Evolutionary conservation across 2,888 invertebrate species (phyloP).

Genomic region (Orthonychiurus folsomi): DNA sequence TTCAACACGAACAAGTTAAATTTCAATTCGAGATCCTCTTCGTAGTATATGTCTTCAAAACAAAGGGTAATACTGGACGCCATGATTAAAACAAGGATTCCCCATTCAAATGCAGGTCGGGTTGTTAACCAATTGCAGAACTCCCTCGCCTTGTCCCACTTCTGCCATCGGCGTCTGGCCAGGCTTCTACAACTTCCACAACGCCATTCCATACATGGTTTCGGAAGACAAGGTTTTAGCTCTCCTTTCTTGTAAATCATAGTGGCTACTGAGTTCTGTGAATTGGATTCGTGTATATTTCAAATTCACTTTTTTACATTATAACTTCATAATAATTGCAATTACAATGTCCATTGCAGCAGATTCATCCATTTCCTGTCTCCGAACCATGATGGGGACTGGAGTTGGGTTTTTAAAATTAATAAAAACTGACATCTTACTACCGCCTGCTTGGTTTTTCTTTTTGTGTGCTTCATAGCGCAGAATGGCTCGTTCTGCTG

Average conservation of each 20-base stretch:
- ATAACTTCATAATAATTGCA: no score
- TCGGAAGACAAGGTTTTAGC: no score
- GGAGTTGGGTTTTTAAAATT: no score
- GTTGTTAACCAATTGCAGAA: conserved; percentile 73
- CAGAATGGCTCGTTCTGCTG: conserved; percentile 28
- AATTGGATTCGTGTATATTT: no score
- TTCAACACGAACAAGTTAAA: conserved; percentile 81
- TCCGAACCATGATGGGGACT: no score
- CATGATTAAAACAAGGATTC: conserved; percentile 82
- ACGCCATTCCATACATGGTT: conserved; percentile 91
- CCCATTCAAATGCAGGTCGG: conserved; percentile 88
- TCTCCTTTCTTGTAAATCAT: no score
- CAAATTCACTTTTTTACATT: no score
- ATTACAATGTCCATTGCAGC: no score
- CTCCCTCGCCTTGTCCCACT: conserved; percentile 63
- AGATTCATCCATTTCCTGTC: no score
- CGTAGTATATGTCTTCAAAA: conserved; percentile 91
- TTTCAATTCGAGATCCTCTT: conserved; percentile 73
- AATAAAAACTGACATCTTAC: no score
- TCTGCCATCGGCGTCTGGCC: conserved; percentile 65
- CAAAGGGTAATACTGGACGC: conserved; percentile 89
- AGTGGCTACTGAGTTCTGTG: no score
- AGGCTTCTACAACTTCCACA: conserved; percentile 79
- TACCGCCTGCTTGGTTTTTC: no score
- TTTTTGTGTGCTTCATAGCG: conserved; percentile 20